Conservation (phyloP, 2,888 invertebrate genomes). For the Stenichneumon culpator region DNA sequence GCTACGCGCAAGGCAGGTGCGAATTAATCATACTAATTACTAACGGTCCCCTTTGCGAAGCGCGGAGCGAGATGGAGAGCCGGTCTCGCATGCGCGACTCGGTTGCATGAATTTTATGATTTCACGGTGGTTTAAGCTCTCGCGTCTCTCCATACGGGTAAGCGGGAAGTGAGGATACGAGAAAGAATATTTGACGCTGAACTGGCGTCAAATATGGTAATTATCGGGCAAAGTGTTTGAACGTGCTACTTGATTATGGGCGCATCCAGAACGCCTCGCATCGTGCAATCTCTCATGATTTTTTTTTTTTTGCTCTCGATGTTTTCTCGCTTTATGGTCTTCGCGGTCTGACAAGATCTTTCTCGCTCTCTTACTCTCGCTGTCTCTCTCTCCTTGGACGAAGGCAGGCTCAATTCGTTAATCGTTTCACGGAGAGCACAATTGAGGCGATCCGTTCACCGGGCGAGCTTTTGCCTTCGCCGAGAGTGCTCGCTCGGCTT, state of each 20-base stretch:
- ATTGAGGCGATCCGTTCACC: constrained; percentile 25
- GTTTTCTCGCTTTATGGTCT: constrained; percentile 23
- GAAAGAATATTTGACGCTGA: constrained; percentile 14
- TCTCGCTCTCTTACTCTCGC: constrained; percentile 40
- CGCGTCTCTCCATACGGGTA: not conserved
- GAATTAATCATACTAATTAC: constrained; percentile 81
- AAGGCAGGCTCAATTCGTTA: constrained; percentile 71
- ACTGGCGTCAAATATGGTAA: constrained; percentile 16
- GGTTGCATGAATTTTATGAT: constrained; percentile 80
- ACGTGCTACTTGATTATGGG: constrained; percentile 12
- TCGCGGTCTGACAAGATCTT: not conserved
- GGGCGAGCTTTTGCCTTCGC: not conserved
- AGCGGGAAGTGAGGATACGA: not conserved
- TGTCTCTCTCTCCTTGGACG: constrained; percentile 54
- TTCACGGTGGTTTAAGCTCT: constrained; percentile 65
- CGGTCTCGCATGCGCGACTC: constrained; percentile 74
- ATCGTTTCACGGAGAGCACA: constrained; percentile 69
- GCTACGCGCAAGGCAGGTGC: constrained; percentile 76
- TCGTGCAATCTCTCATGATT: not conserved
- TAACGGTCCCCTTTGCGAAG: constrained; percentile 59
- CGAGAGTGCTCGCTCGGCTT: not conserved
- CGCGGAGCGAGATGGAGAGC: constrained; percentile 24
- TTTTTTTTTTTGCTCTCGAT: constrained; percentile 13
- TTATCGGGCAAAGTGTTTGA: not conserved
- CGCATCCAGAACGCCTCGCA: not conserved